Evolutionary conservation across 2,113 vertebrate species (phyloP), one percentile per base, ranked within the genome.

Genomic region (Dromiciops gliroides): DNA sequence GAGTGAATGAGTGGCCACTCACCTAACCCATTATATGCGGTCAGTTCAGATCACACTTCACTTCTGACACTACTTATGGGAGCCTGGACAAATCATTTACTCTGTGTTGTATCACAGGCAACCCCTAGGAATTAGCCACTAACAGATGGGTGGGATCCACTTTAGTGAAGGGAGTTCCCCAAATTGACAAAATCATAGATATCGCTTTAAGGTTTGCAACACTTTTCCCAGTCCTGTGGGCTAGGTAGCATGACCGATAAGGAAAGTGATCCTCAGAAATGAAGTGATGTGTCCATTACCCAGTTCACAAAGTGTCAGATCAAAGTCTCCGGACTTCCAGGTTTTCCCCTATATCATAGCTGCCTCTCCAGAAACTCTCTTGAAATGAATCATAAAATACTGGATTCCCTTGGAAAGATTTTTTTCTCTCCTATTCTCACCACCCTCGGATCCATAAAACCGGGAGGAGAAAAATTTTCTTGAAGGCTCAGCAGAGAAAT

Each of bases 331-430:
- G 16, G 22, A 44, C 19, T 44, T 14, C 37, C 3, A 75, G 60
- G 60, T 75, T 75, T 14, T 16, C 60, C 16, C 31, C n/a, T 11
- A 83, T 83, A 83, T 83, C n/a, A 83, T 6, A 83, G 19, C 67
- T 83, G n/a, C 67, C 67, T 83, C 19, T 83, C 67, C 67, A 83
- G 44, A 83, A 44, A 83, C 67, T 95, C 48, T 93, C 52, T 97
- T 88, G 24, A 51, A 52, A 37, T 94, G 7, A 90, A 92, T 91
- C 90, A 92, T 91, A 92, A 93, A 95, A 37, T 37, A 52, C 28
- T 60, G 89, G 95, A 23, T 94, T 89, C 95, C 95, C 56, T 93
- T 94, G 50, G 50, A 91, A 97, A 96, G 37, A 94, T 16, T 50
- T 26, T 50, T 26, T 92, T 94, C 51, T 50, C 22, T 50, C 31